Evolutionary conservation across 2,797 vertebrate genomes (phyloP).

Genomic region (Hyperoplus immaculatus): DNA sequence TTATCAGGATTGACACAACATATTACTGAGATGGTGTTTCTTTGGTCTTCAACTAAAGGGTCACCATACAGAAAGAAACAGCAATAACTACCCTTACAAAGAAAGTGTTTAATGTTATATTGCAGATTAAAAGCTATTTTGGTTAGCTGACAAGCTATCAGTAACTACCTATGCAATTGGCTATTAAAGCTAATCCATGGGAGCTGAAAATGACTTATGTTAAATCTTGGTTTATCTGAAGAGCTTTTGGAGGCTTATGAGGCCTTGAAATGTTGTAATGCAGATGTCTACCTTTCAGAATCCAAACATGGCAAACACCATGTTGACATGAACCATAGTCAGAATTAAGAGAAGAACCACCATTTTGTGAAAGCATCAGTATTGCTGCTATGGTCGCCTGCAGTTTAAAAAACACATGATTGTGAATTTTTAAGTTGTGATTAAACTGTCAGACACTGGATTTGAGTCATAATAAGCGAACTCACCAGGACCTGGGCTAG

Average conservation of each 20-base stretch:
- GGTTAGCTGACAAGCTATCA: not conserved
- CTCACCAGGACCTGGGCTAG: slow-evolving; percentile 89
- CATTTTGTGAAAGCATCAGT: not conserved
- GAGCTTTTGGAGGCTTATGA: not conserved
- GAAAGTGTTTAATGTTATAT: not conserved
- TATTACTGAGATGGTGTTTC: not conserved
- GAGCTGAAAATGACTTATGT: not conserved
- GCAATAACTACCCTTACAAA: not conserved
- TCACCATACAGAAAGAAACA: not conserved
- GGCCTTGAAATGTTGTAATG: not conserved
- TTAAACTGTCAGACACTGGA: not conserved
- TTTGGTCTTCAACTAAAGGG: not conserved
- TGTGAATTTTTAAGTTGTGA: not conserved
- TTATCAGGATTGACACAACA: too few relatives aligned
- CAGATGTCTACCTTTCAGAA: not conserved
- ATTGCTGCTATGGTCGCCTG: too few relatives aligned
- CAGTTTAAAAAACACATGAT: not conserved
- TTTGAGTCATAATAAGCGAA: slow-evolving; percentile 6
- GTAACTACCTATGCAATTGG: not conserved
- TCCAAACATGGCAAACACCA: not conserved
- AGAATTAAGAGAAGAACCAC: not conserved
- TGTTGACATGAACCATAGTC: not conserved
- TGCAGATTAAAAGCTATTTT: not conserved
- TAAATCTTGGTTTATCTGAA: not conserved
- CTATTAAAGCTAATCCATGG: not conserved